These are phyloP conservation scores for Dugesia japonica DNA, from an alignment of 2,888 invertebrate genomes.

Conservation along the genomic window DNA sequence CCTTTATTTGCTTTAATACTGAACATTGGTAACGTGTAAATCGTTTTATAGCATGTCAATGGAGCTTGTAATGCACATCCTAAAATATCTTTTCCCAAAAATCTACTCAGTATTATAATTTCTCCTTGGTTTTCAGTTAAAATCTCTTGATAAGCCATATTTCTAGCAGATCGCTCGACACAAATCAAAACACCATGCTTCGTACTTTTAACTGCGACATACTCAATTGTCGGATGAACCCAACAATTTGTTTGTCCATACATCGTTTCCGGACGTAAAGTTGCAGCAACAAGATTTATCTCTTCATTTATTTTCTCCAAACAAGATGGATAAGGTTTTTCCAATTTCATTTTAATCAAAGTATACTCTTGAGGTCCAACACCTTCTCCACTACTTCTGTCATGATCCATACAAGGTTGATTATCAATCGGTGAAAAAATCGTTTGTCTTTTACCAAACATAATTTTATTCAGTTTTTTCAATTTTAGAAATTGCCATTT, in stretches of 20 bases:
- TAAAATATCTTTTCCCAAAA: constrained; percentile 55
- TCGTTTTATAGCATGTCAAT: constrained; percentile 62
- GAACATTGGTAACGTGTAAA: constrained; percentile 88
- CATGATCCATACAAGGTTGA: constrained; percentile 99
- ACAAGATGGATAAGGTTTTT: constrained; percentile 52
- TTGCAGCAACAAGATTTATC: constrained; percentile 80
- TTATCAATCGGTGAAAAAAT: constrained; percentile 86
- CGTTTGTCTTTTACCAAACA: constrained; percentile 88
- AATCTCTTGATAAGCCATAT: constrained; percentile 74
- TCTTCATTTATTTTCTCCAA: constrained; percentile 31
- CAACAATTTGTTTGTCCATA: constrained; percentile 99
- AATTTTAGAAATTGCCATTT: constrained; percentile 82
- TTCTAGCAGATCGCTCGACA: constrained; percentile 71
- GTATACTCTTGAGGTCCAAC: constrained; percentile 96
- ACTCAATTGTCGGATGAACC: constrained; percentile 81
- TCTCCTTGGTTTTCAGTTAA: background rate
- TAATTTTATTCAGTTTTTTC: constrained; percentile 69
- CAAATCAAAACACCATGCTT: constrained; percentile 59
- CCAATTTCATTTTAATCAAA: constrained; percentile 72
- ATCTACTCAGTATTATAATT: too few relatives aligned
- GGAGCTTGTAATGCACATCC: constrained; percentile 72
- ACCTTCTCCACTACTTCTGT: constrained; percentile 80
- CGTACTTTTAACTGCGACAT: constrained; percentile 61
- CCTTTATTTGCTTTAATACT: constrained; percentile 94
- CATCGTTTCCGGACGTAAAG: constrained; percentile 96